A percentile compares a stretch with the other conserved stretches of the same genome.
Conservation (phyloP, 2,113 vertebrate genomes). For the Emydocephalus ijimae region DNA sequence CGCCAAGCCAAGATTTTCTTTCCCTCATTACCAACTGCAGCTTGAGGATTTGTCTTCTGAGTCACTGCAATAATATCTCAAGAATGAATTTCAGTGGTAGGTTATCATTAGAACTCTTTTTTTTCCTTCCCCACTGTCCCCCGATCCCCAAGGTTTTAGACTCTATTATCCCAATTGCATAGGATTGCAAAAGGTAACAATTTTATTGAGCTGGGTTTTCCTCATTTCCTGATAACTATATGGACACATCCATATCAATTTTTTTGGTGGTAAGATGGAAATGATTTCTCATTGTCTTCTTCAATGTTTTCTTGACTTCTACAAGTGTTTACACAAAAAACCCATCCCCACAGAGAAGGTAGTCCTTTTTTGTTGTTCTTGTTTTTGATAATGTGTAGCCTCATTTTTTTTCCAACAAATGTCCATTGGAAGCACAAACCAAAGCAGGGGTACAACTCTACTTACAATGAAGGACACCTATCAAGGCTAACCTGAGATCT, state of each 20-base stretch:
- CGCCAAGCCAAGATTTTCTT: background rate
- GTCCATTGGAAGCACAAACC: background rate
- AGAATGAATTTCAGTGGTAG: constrained; percentile 1
- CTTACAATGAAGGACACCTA: background rate
- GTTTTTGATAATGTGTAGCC: background rate
- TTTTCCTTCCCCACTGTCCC: background rate
- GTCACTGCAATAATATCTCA: background rate
- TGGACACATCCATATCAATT: background rate
- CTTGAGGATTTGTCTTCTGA: background rate
- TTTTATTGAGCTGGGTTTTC: background rate
- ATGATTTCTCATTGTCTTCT: background rate
- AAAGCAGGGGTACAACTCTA: background rate
- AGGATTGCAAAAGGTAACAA: background rate
- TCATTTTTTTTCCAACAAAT: background rate
- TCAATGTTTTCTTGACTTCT: background rate
- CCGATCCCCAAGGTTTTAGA: background rate
- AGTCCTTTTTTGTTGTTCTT: background rate
- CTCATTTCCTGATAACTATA: background rate
- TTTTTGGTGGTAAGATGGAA: background rate
- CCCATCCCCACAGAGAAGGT: background rate
- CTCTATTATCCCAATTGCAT: background rate
- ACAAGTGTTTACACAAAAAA: too few relatives aligned
- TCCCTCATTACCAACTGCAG: background rate
- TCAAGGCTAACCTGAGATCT: background rate
- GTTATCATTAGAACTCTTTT: constrained; percentile 14